Evolutionary conservation across 2,797 vertebrate species (phyloP).

Genomic region (Pachyuromys duprasi): DNA sequence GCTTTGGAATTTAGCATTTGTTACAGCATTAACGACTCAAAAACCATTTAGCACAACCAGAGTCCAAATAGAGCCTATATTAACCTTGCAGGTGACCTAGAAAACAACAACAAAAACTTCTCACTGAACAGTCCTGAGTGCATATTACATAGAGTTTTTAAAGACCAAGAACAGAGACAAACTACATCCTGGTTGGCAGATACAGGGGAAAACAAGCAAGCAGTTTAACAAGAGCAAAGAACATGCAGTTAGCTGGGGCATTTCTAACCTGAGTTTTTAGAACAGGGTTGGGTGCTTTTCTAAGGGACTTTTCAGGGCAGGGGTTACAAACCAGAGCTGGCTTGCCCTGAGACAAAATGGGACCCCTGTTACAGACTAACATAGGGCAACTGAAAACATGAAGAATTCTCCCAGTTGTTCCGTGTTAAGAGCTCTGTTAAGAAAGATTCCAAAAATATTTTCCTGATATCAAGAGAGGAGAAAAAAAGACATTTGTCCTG

Average conservation of each 20-base stretch:
- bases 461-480: not conserved
- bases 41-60: not conserved
- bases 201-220: not conserved
- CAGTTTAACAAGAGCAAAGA: not conserved
- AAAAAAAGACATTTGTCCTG: not conserved
- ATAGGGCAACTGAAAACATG: not conserved
- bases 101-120: not conserved
- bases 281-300: not conserved
- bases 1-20: not conserved
- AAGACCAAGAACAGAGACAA: not conserved
- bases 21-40: not conserved
- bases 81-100: not conserved
- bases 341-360: not conserved
- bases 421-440: not conserved
- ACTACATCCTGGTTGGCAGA: not conserved
- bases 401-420: not conserved
- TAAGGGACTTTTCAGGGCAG: not conserved
- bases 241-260: not conserved
- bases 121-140: not conserved
- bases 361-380: not conserved
- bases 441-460: not conserved
- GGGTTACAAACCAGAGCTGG: not conserved
- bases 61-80: not conserved
- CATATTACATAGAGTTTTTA: not conserved
- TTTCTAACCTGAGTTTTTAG: not conserved